Evolutionary conservation across 2,797 vertebrate species (phyloP).

Genomic region (Natrix natrix): DNA sequence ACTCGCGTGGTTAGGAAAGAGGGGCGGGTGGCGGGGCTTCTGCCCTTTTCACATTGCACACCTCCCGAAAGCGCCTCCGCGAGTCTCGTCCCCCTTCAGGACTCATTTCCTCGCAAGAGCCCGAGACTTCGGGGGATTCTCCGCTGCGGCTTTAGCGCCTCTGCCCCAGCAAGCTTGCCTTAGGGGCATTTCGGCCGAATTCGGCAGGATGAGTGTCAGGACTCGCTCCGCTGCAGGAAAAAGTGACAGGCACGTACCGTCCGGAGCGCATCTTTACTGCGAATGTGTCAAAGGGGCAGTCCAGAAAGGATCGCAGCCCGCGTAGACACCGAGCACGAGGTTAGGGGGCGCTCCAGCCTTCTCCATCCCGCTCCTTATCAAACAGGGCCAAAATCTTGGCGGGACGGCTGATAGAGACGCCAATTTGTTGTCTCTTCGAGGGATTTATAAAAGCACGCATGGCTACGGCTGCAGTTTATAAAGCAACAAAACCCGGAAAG

Average conservation of each 20-base stretch:
- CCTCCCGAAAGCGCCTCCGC: neutral
- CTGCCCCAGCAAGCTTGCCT: neutral
- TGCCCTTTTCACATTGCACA: neutral
- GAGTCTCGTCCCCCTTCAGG: neutral
- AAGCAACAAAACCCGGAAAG: neutral
- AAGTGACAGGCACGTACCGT: neutral
- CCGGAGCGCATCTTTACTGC: neutral
- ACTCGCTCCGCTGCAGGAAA: neutral
- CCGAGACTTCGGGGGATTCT: neutral
- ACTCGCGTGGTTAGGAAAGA: neutral
- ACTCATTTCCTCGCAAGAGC: neutral
- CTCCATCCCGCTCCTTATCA: neutral
- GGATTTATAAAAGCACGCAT: neutral
- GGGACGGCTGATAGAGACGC: neutral
- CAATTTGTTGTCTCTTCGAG: too few relatives aligned
- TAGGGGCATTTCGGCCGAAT: neutral
- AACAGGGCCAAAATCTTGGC: neutral
- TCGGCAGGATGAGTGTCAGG: neutral
- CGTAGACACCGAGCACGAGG: neutral
- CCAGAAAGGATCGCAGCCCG: neutral
- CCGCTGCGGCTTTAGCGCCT: neutral
- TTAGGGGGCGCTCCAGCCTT: neutral
- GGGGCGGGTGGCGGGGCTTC: neutral
- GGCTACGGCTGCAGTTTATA: neutral
- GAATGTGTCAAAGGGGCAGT: too few relatives aligned